Base-by-base conservation (phyloP, 1,140 invertebrate genomes). In the Bombyx mori region DNA sequence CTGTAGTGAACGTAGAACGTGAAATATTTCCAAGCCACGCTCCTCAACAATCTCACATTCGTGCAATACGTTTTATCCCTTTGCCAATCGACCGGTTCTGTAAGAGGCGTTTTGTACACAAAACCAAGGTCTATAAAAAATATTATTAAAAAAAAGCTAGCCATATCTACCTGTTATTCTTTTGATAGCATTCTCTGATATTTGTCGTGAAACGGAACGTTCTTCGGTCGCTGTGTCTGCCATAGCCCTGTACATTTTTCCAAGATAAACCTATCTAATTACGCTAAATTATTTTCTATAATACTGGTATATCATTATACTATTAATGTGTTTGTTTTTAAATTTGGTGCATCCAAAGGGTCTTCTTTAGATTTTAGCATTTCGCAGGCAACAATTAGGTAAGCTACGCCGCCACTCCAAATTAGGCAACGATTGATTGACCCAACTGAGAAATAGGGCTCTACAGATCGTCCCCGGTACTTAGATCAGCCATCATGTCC, bases 1-100 rank as follows among this genome's bases (percentile, higher is more conserved):
- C 61, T 64, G 48, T 73, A 68, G 52, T 69, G 56, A 7, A 58
- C 26, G 18, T 76, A 76, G 57, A 73, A 81, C 0, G 65, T 56
- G 1, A 66, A 47, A 57, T 66, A 81, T 53, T 81, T 81, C 66
- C 63, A 71, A 9, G 49, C 59, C 7, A 72, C 69, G 22, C 56
- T 53, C 45, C 57, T 60, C 10, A 81, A 51, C 7, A 73, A 67
- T 3, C 51, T 44, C 3, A 66, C 51, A 47, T 57, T 66, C 1
- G 57, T 35, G 12, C 3, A 54, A 4, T 3, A 42, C 6, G 55
- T 48, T 9, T 43, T 44, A 8, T 44, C 48, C n/a, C 52, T 46
- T 44, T 46, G 12, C 68, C 68, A 70, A 35, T 9, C 42, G 0
- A 35, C 44, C 9, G 56, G 52, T 51, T 65, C 68, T 70, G 52